A percentile compares a stretch with the other conserved stretches of the same genome.
These are phyloP conservation scores for Opisthocomus hoazin DNA, from an alignment of 2,113 vertebrate genomes.

Conservation along the genomic window DNA sequence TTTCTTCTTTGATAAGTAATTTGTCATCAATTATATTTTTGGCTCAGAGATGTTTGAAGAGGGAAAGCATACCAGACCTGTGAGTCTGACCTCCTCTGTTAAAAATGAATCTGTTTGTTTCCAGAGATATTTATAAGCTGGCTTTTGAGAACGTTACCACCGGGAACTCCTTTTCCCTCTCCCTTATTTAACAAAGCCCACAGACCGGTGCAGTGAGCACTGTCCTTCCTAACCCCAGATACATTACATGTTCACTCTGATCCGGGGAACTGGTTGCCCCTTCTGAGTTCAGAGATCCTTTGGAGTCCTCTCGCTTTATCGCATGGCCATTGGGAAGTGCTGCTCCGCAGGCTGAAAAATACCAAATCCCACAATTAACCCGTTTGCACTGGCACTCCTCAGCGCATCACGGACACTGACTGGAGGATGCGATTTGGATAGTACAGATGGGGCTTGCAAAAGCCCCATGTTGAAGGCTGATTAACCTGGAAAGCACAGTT, in stretches of 20 bases:
- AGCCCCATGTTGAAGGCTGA: background rate
- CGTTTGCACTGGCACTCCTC: background rate
- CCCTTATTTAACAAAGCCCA: background rate
- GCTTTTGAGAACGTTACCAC: background rate
- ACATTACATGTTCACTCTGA: constrained; percentile 72
- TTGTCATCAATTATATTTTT: background rate
- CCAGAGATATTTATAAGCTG: background rate
- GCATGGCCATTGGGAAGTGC: constrained; percentile 79
- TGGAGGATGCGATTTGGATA: background rate
- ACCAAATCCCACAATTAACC: background rate
- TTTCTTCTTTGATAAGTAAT: background rate
- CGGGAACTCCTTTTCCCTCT: background rate
- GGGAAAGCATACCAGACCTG: background rate
- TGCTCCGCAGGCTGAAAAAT: constrained; percentile 64
- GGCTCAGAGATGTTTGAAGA: background rate
- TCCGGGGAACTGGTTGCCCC: constrained; percentile 59
- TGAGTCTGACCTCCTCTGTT: background rate
- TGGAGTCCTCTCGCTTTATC: constrained; percentile 87
- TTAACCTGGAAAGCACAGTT: background rate
- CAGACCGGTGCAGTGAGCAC: background rate
- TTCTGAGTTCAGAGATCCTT: constrained; percentile 82
- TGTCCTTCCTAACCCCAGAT: background rate
- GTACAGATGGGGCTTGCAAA: background rate
- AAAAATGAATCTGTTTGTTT: background rate
- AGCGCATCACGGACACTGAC: rapidly evolving